phyloP scores from a whole-genome alignment of 1,140 invertebrate species.

The Hylyphantes graminicola region DNA sequence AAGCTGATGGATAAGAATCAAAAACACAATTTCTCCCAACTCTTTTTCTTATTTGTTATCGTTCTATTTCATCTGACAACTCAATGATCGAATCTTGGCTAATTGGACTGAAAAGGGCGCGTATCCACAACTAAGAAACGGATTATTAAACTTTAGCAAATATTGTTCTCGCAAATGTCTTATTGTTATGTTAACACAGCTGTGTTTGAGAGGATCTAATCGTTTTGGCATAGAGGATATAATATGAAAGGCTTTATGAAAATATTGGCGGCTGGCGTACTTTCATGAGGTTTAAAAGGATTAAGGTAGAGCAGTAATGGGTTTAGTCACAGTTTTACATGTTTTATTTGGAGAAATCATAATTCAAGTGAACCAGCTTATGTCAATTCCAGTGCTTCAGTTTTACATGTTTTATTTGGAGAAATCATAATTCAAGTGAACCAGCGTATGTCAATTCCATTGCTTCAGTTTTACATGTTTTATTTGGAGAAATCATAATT shows the following conservation, averaged over 20 bases:
- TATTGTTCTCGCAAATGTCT: conserved; percentile 42
- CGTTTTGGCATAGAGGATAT: conserved; percentile 8
- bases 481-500: too few species aligned
- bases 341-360: too few species aligned
- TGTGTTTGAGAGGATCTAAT: conserved; percentile 47
- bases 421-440: too few species aligned
- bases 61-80: conserved; percentile 46
- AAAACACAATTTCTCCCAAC: not conserved
- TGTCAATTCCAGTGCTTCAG: too few species aligned
- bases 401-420: too few species aligned
- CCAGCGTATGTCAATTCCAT: too few species aligned
- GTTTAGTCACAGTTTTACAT: too few species aligned
- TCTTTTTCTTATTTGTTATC: conserved; percentile 40
- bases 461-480: too few species aligned
- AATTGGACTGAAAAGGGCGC: conserved; percentile 23
- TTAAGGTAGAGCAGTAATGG: too few species aligned
- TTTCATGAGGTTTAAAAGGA: too few species aligned
- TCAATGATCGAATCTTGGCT: conserved; percentile 37
- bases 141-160: conserved; percentile 45
- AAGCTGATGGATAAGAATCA: too few species aligned
- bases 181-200: conserved; percentile 56
- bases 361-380: too few species aligned
- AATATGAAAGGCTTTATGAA: conserved; percentile 36
- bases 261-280: not conserved
- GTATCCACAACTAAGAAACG: conserved; percentile 14